Conservation (phyloP, 2,888 invertebrate genomes). For the Dascillus cervinus region DNA sequence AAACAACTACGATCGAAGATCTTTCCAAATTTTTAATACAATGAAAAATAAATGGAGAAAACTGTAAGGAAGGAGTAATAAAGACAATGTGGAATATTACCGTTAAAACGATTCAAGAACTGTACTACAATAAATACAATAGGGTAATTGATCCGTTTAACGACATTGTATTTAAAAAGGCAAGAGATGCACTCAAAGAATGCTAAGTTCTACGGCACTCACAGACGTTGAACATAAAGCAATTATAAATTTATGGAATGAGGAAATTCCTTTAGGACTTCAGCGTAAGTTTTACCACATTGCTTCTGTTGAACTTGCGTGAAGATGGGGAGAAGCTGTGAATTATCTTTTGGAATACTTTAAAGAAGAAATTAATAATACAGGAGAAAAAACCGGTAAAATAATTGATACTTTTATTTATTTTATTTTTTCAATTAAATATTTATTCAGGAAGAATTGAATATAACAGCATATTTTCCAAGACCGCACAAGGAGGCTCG, state of each 20-base stretch:
- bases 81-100: conserved; percentile 17
- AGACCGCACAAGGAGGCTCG: neutral
- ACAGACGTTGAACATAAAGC: too few species aligned
- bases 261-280: too few species aligned
- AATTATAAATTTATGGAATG: too few species aligned
- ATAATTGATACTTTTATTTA: conserved; percentile 1
- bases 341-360: too few species aligned
- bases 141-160: conserved; percentile 10
- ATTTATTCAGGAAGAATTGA: neutral
- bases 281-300: too few species aligned
- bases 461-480: neutral
- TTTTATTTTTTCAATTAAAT: too few species aligned
- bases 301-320: too few species aligned
- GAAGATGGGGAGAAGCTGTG: too few species aligned
- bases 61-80: conserved; percentile 17
- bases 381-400: too few species aligned
- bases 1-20: neutral
- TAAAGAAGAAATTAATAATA: too few species aligned
- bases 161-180: conserved; percentile 8
- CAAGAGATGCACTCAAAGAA: conserved; percentile 10
- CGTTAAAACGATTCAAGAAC: conserved; percentile 11
- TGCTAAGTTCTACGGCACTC: too few species aligned
- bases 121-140: conserved; percentile 9
- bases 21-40: conserved; percentile 12
- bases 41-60: conserved; percentile 13